Evolutionary conservation across 2,888 invertebrate species (phyloP), one percentile per base, ranked within the genome.

Genomic region (Chaetogeoica ovagalla): DNA sequence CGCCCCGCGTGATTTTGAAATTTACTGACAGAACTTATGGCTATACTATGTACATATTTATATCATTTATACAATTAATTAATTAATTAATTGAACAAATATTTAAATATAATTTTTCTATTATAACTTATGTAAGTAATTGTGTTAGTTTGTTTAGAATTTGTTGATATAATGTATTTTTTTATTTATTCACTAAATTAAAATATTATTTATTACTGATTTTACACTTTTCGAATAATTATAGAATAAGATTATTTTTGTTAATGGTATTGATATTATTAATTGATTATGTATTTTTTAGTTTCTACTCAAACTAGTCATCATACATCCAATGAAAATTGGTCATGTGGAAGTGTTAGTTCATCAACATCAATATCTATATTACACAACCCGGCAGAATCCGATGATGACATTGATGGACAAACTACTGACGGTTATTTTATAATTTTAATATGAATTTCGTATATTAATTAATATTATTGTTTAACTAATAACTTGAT

Each of bases 361-460:
- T 69, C 69, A 19, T 69, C 69, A 13, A 69, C 52, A 21, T 71
- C 59, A 21, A 21, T 39, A 39, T 11, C 21, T 21, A 39, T 71
- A 9, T 71, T n/a, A 21, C 37, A 59, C 55, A 30, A 21, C 21
- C 57, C 2, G 59, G 17, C 37, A 15, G 70, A 59, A 17, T 71
- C 70, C 59, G 57, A 70, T 39, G 70, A 71, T 23, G 65, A 65
- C 3, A 65, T 19, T 39, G 43, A 72, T 43, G 23, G 59, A 23
- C 71, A 72, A 23, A 72, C 59, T 23, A 43, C 60, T 23, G 71
- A 72, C 19, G 71, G 71, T 72, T n/a, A 60, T 30, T 71, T 70
- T 71, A 57, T 57, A 57, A 21, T 21, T 9, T 39, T 39, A 71
- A 63, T 17, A 37, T 37, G 21, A 17, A 3, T 55, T 19, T 11